These are phyloP conservation scores for Bombycilla garrulus DNA, from an alignment of 2,113 vertebrate species.

Conservation along the genomic window DNA sequence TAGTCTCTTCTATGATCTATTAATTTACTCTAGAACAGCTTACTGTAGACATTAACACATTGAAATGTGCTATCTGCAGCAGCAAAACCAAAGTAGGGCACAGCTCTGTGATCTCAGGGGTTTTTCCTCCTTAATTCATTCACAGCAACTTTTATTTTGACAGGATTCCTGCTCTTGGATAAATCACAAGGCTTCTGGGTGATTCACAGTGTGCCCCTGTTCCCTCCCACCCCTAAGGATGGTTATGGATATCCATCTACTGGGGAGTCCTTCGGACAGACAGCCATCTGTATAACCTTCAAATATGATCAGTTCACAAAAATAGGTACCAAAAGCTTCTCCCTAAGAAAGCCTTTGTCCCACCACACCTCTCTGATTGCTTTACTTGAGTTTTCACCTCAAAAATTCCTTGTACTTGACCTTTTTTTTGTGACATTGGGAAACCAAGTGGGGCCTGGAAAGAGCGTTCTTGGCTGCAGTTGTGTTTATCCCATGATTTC, in stretches of 20 bases:
- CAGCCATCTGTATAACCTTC: constrained; percentile 83
- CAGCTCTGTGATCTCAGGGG: background rate
- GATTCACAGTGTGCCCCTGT: constrained; percentile 87
- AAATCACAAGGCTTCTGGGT: constrained; percentile 88
- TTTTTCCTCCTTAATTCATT: background rate
- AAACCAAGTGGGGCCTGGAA: background rate
- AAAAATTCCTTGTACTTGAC: background rate
- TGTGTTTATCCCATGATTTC: background rate
- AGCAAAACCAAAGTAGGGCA: background rate
- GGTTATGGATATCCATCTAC: constrained; percentile 83
- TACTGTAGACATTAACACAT: background rate
- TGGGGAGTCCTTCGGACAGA: constrained; percentile 82
- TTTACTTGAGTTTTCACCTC: background rate
- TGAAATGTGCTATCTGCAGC: background rate
- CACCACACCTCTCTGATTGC: background rate
- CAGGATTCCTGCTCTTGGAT: constrained; percentile 86
- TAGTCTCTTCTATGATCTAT: background rate
- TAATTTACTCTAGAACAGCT: background rate
- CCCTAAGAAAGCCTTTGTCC: background rate
- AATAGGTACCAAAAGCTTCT: constrained; percentile 75
- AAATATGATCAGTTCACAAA: constrained; percentile 78
- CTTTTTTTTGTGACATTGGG: background rate
- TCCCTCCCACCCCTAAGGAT: constrained; percentile 83
- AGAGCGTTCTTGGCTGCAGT: background rate
- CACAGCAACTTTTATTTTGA: background rate